These are phyloP conservation scores for Parochlus steinenii DNA, from an alignment of 2,888 invertebrate species.

Conservation along the genomic window DNA sequence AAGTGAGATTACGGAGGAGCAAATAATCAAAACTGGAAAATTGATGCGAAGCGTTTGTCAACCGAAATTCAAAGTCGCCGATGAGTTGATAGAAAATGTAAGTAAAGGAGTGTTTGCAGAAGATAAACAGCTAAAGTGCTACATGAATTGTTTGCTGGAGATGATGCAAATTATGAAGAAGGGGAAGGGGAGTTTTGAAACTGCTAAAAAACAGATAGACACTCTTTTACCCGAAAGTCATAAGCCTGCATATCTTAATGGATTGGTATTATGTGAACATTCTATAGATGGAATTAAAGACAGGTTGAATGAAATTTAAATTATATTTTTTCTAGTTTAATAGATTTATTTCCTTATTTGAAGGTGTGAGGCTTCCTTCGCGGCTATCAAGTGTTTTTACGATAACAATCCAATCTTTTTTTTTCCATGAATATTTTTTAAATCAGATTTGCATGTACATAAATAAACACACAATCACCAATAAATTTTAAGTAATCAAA, in stretches of 20 bases:
- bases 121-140: slow-evolving; percentile 5
- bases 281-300: slow-evolving; percentile 3
- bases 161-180: slow-evolving; percentile 10
- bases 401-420: slow-evolving; percentile 6
- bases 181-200: slow-evolving; percentile 3
- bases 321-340: no score
- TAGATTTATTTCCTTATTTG: no score
- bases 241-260: neutral
- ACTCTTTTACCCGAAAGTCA: slow-evolving; percentile 5
- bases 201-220: slow-evolving; percentile 1
- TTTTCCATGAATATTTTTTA: slow-evolving; percentile 1
- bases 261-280: slow-evolving; percentile 1
- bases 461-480: neutral
- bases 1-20: no score
- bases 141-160: slow-evolving; percentile 9
- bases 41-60: slow-evolving; percentile 7
- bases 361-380: slow-evolving; percentile 4
- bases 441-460: neutral
- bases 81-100: neutral
- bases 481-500: no score
- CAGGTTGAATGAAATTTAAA: no score
- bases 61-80: slow-evolving; percentile 5
- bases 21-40: no score
- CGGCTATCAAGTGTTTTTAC: slow-evolving; percentile 2
- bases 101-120: neutral